Evolutionary conservation across 2,888 invertebrate genomes (phyloP), one percentile per base, ranked within the genome.

Genomic region (Bembecia ichneumoniformis): DNA sequence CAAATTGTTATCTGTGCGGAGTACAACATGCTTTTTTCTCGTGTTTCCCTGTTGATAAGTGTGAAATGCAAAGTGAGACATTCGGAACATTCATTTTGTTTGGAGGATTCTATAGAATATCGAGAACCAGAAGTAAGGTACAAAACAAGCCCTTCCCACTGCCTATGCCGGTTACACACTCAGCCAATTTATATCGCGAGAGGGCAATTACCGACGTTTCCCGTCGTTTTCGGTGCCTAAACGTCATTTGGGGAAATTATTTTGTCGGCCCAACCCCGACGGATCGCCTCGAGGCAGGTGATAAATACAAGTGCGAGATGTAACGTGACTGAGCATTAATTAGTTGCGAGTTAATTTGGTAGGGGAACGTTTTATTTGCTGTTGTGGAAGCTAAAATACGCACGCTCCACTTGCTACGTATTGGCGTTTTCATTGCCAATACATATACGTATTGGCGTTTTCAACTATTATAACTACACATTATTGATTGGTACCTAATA

Each of bases 161-260:
- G n/a, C 74, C 69, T 70, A 70, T 72, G 70, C 71, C 74, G 75
- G 76, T 68, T 73, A 74, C 74, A 76, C 76, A 77, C 79, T 79
- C 77, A 73, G 78, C 75, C 80, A 82, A 82, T 82, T 82, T 82
- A 79, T 79, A 77, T 68, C 63, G 72, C 76, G 75, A 74, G 79
- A 71, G 74, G 79, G 79, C 78, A 77, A 82, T 82, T 80, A 80
- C 77, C 60, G 66, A 66, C 67, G 68, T 70, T 77, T 77, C 75
- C 72, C 77, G 73, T 68, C 77, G 68, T 73, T 77, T 79, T 74
- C 66, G 66, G 63, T 63, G 67, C 63, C 68, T 70, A 76, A 82
- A 81, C 71, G 75, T 79, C 75, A 76, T 82, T 79, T 76, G 70
- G 63, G 68, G 65, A 75, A 78, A 82, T 82, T 73, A 82, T 81